Percentiles rank a stretch among this genome's conserved stretches.
phyloP scores from a whole-genome alignment of 2,113 vertebrate species.

The Tragelaphus buxtoni region DNA sequence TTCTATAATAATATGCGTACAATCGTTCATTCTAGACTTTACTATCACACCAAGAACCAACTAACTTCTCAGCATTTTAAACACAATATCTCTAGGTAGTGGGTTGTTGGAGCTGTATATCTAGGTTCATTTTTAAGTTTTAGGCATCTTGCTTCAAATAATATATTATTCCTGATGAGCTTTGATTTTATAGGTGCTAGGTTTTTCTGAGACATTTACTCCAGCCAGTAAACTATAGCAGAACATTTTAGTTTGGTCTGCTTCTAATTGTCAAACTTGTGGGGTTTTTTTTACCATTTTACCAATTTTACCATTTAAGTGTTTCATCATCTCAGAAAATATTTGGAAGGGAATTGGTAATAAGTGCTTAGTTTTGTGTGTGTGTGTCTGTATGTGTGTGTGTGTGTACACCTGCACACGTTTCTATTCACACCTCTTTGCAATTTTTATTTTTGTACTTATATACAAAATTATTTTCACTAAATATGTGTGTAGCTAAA shows the following conservation, averaged over 20 bases:
- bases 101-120: background rate
- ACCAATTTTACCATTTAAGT: background rate
- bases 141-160: background rate
- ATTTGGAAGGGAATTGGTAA: background rate
- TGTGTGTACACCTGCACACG: background rate
- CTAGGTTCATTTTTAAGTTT: background rate
- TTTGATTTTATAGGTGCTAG: background rate
- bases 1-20: background rate
- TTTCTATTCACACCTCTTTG: background rate
- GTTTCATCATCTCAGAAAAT: background rate
- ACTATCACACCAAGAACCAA: background rate
- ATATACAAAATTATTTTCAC: background rate
- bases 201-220: background rate
- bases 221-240: background rate
- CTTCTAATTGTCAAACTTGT: background rate
- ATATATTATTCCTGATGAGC: background rate
- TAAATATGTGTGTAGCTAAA: background rate
- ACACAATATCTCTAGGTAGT: background rate
- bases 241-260: background rate
- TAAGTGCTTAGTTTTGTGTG: background rate
- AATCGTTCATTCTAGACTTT: background rate
- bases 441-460: conserved; percentile 28
- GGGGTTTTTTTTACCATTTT: background rate
- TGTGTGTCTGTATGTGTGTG: background rate
- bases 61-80: background rate